These are phyloP conservation scores for Epicampocera succincta DNA, from an alignment of 2,888 invertebrate genomes.

Conservation along the genomic window DNA sequence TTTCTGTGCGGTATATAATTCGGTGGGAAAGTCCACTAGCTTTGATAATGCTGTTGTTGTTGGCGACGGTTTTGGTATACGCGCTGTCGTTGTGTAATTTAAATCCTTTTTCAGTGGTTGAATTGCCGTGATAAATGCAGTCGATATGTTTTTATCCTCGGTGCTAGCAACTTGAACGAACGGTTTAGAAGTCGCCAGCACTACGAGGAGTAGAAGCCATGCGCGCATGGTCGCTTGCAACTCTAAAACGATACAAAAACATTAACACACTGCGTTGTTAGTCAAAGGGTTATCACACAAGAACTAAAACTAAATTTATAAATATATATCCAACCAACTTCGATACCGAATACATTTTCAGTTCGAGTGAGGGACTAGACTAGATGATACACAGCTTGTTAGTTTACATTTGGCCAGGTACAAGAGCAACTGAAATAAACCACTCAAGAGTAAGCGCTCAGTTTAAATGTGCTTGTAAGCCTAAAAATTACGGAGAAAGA, in stretches of 20 bases:
- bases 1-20: slow-evolving; percentile 20
- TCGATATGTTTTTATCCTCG: slow-evolving; percentile 79
- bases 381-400: slow-evolving; percentile 21
- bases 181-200: slow-evolving; percentile 82
- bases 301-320: slow-evolving; percentile 64
- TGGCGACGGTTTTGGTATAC: slow-evolving; percentile 43
- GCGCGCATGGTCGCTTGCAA: slow-evolving; percentile 83
- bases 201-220: slow-evolving; percentile 82
- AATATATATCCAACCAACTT: slow-evolving; percentile 54
- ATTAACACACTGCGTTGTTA: slow-evolving; percentile 76
- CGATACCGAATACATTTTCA: slow-evolving; percentile 24
- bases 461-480: not conserved
- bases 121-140: slow-evolving; percentile 78
- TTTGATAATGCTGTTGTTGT: slow-evolving; percentile 68
- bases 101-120: slow-evolving; percentile 70
- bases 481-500: not conserved
- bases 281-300: slow-evolving; percentile 76
- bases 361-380: slow-evolving; percentile 2
- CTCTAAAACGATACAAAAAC: slow-evolving; percentile 81
- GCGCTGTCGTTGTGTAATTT: slow-evolving; percentile 37
- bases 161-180: slow-evolving; percentile 82
- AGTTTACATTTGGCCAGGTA: slow-evolving; percentile 9
- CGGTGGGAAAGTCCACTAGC: slow-evolving; percentile 55
- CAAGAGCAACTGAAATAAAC: slow-evolving; percentile 6
- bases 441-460: slow-evolving; percentile 43